These are phyloP conservation scores for Drosophila murphyi DNA, from an alignment of 1,140 invertebrate species.

Conservation along the genomic window DNA sequence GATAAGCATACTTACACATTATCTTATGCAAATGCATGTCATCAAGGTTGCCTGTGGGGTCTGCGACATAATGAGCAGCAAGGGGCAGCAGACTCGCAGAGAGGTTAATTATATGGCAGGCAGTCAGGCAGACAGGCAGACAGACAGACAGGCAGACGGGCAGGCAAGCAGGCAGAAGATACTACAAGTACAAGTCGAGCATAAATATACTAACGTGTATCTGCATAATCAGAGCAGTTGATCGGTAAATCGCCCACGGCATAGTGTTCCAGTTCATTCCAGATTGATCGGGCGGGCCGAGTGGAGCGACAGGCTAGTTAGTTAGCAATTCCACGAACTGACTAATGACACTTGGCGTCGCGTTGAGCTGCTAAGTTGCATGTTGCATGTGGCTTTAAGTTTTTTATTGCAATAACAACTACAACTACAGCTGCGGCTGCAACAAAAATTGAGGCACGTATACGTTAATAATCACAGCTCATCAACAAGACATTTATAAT, in stretches of 20 bases:
- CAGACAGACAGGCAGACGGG: slow-evolving; percentile 3
- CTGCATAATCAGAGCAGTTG: slow-evolving; percentile 69
- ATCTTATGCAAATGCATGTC: slow-evolving; percentile 73
- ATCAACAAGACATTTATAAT: slow-evolving; percentile 80
- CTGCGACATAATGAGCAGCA: slow-evolving; percentile 73
- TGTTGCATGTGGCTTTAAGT: slow-evolving; percentile 45
- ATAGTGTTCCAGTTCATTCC: slow-evolving; percentile 53
- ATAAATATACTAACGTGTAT: slow-evolving; percentile 30
- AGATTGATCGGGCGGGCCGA: slow-evolving; percentile 65
- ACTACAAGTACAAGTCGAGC: slow-evolving; percentile 10
- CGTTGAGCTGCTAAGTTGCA: slow-evolving; percentile 50
- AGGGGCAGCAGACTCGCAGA: slow-evolving; percentile 33
- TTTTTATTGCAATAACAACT: slow-evolving; percentile 5
- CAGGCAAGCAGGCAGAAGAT: slow-evolving; percentile 1
- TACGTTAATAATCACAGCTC: slow-evolving; percentile 81
- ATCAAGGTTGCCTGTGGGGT: slow-evolving; percentile 65
- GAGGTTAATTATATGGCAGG: slow-evolving; percentile 61
- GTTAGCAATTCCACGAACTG: slow-evolving; percentile 72
- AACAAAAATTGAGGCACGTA: slow-evolving; percentile 69
- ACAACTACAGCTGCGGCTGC: slow-evolving; percentile 9
- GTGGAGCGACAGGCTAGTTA: slow-evolving; percentile 67
- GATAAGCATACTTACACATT: slow-evolving; percentile 46
- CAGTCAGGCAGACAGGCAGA: slow-evolving; percentile 1
- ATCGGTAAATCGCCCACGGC: slow-evolving; percentile 70
- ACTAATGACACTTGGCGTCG: slow-evolving; percentile 74